Evolutionary conservation across 2,797 vertebrate species (phyloP).

Genomic region (Manis crassicaudata): DNA sequence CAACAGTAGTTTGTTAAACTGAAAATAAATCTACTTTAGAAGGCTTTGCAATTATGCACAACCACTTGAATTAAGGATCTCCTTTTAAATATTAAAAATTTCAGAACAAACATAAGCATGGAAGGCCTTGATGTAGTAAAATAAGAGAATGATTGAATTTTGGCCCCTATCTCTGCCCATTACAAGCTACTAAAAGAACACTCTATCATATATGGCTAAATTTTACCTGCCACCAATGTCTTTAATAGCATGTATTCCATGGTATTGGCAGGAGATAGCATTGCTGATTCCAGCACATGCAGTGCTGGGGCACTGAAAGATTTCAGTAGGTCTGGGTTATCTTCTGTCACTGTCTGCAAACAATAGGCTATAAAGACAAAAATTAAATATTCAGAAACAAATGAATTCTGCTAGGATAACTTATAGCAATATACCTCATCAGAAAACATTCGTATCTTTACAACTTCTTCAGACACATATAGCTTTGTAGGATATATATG

Average conservation of each 20-base stretch:
- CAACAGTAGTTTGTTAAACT: not conserved
- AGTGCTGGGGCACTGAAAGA: slow-evolving; percentile 88
- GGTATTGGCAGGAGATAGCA: slow-evolving; percentile 87
- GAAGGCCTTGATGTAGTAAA: not conserved
- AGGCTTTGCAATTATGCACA: not conserved
- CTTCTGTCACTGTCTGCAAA: slow-evolving; percentile 96
- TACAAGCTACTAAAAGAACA: not conserved
- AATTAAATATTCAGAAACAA: not conserved
- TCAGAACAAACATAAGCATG: not conserved
- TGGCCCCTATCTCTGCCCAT: not conserved
- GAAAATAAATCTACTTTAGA: not conserved
- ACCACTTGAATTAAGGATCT: not conserved
- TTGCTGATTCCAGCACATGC: slow-evolving; percentile 88
- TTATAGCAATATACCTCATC: not conserved
- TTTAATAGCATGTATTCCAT: slow-evolving; percentile 92
- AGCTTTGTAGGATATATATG: too few species aligned
- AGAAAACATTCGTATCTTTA: not conserved
- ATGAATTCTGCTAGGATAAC: not conserved
- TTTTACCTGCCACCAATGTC: slow-evolving; percentile 92
- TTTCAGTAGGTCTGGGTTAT: slow-evolving; percentile 93
- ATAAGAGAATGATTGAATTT: not conserved
- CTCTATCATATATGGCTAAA: not conserved
- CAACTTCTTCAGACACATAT: not conserved
- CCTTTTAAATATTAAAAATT: not conserved
- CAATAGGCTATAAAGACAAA: slow-evolving; percentile 91